Evolutionary conservation across 2,888 invertebrate species (phyloP).

Genomic region (Watsonalla binaria): DNA sequence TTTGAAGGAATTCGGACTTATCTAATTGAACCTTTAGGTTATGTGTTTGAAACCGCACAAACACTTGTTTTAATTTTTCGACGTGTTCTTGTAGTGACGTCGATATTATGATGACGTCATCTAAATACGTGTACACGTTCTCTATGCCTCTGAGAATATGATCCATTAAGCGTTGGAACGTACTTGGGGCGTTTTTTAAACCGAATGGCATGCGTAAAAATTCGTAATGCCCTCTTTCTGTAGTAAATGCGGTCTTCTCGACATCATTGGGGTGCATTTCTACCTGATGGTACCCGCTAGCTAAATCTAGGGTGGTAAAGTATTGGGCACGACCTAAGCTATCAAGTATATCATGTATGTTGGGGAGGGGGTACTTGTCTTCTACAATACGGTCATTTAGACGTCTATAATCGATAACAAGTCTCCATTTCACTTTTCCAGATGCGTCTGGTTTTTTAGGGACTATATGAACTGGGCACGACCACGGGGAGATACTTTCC

Average conservation of each 20-base stretch:
- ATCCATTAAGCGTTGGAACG: background rate
- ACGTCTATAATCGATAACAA: background rate
- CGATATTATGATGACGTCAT: too few species aligned
- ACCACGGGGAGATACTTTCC: background rate
- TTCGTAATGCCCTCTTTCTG: conserved; percentile 1
- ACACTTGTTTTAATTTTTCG: too few species aligned
- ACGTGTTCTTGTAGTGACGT: too few species aligned
- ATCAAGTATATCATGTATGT: background rate
- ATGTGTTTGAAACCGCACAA: too few species aligned
- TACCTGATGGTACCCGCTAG: background rate
- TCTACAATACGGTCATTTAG: background rate
- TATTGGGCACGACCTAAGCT: background rate
- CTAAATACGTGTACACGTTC: too few species aligned
- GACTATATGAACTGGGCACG: background rate
- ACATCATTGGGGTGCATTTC: background rate
- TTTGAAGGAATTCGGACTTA: too few species aligned
- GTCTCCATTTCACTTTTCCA: background rate
- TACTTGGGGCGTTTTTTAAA: background rate
- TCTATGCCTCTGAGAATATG: too few species aligned
- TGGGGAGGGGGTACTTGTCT: background rate
- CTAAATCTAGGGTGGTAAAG: background rate
- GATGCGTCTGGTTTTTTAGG: background rate
- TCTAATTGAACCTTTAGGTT: too few species aligned
- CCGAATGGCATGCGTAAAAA: conserved; percentile 6
- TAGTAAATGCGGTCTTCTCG: background rate